Conservation (phyloP, 2,113 vertebrate genomes). For the Psephotus haematonotus region DNA sequence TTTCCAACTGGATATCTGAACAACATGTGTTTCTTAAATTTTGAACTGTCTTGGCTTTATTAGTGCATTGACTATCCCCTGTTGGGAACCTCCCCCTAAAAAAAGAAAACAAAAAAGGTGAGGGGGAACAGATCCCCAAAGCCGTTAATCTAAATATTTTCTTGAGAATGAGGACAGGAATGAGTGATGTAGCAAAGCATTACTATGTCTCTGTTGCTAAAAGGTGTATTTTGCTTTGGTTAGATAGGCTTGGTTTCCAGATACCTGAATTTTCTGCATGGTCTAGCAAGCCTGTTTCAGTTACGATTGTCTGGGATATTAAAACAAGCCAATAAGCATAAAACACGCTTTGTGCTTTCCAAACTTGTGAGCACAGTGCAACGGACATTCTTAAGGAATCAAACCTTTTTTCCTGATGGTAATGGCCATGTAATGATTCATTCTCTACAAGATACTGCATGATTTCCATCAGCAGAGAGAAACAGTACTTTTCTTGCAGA, state of each 20-base stretch:
- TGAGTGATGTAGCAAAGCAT: neutral
- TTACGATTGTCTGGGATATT: neutral
- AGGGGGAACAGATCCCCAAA: accelerated
- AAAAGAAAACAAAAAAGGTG: accelerated
- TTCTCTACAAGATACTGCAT: neutral
- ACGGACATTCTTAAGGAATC: neutral
- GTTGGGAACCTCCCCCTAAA: accelerated
- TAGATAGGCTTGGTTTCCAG: neutral
- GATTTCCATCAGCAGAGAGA: neutral
- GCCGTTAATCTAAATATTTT: neutral
- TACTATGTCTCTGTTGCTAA: neutral
- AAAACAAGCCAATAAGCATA: neutral
- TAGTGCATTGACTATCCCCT: neutral
- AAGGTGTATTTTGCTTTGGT: neutral
- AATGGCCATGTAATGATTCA: neutral
- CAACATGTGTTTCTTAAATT: neutral
- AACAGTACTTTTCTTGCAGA: neutral
- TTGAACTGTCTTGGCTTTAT: neutral
- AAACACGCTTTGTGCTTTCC: neutral
- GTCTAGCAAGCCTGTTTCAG: neutral
- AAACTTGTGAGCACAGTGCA: neutral
- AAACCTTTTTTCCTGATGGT: neutral
- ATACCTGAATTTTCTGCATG: neutral
- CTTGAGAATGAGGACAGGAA: accelerated
- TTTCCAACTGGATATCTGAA: neutral